Percentiles rank a stretch among this genome's conserved stretches.
Conservation (phyloP, 2,113 vertebrate genomes). For the Phyllostomus hastatus region DNA sequence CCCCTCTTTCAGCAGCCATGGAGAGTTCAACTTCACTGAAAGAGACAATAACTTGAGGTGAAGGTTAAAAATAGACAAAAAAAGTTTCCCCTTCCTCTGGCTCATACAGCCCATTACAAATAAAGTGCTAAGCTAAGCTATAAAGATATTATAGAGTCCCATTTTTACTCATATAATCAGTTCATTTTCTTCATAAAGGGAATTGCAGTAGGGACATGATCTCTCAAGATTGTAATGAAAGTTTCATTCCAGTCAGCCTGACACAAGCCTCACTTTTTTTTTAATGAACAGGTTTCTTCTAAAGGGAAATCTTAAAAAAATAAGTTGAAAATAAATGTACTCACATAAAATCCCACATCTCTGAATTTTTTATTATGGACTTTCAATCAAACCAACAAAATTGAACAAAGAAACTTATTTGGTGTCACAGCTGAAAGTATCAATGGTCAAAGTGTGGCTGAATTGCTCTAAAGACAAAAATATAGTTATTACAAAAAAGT, state of each 20-base stretch:
- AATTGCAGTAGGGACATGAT: neutral
- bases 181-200: neutral
- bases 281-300: neutral
- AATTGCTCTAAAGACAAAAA: neutral
- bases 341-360: neutral
- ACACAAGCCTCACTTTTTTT: neutral
- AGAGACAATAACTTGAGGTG: neutral
- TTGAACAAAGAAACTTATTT: neutral
- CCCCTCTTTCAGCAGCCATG: neutral
- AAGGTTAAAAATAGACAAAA: neutral
- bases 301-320: neutral
- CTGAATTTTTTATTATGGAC: neutral
- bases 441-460: neutral
- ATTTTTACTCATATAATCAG: neutral
- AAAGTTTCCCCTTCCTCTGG: neutral
- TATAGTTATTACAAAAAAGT: neutral
- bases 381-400: neutral
- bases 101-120: neutral
- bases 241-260: neutral
- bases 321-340: neutral
- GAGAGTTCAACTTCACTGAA: neutral
- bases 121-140: neutral
- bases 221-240: conserved; percentile 8
- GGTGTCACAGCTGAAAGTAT: neutral
- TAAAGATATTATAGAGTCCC: neutral